A percentile compares a stretch with the other conserved stretches of the same genome.
Evolutionary conservation across 1,140 invertebrate species (phyloP).

Genomic region (Bicyclus anynana): DNA sequence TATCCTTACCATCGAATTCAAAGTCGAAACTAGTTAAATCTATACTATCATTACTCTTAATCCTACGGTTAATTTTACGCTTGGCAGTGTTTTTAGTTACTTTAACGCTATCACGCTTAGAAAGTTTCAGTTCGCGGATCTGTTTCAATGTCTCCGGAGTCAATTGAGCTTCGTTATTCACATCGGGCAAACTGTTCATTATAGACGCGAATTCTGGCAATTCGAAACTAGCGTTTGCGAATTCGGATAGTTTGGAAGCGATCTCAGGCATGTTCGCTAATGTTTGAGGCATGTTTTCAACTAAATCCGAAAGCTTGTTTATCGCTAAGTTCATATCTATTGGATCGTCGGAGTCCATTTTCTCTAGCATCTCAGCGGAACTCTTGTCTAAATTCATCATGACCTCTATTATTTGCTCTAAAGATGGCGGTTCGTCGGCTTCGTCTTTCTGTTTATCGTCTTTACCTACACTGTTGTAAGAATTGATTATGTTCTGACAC

Average conservation of each 20-base stretch:
- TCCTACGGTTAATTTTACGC: conserved; percentile 53
- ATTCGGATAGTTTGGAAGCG: conserved; percentile 58
- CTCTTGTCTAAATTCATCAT: conserved; percentile 66
- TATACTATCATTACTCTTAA: conserved; percentile 41
- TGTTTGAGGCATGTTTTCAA: conserved; percentile 69
- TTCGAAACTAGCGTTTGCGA: conserved; percentile 57
- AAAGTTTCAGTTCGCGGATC: conserved; percentile 62
- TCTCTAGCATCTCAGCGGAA: conserved; percentile 53
- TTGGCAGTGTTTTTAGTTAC: conserved; percentile 67
- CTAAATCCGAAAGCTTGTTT: conserved; percentile 52
- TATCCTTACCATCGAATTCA: conserved; percentile 53
- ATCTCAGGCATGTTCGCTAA: conserved; percentile 69
- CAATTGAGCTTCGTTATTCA: conserved; percentile 58
- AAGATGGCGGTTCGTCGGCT: conserved; percentile 39
- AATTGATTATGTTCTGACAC: conserved; percentile 68
- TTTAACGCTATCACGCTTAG: conserved; percentile 61
- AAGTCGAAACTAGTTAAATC: conserved; percentile 39
- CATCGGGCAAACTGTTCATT: conserved; percentile 57
- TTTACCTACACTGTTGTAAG: conserved; percentile 42
- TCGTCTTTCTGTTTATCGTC: conserved; percentile 35
- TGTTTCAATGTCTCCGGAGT: conserved; percentile 70
- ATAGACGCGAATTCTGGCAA: conserved; percentile 64
- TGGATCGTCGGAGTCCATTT: conserved; percentile 48
- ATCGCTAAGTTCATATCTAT: conserved; percentile 46
- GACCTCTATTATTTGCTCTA: conserved; percentile 64